phyloP scores from a whole-genome alignment of 2,888 invertebrate genomes.

The Hypomecis punctinalis region DNA sequence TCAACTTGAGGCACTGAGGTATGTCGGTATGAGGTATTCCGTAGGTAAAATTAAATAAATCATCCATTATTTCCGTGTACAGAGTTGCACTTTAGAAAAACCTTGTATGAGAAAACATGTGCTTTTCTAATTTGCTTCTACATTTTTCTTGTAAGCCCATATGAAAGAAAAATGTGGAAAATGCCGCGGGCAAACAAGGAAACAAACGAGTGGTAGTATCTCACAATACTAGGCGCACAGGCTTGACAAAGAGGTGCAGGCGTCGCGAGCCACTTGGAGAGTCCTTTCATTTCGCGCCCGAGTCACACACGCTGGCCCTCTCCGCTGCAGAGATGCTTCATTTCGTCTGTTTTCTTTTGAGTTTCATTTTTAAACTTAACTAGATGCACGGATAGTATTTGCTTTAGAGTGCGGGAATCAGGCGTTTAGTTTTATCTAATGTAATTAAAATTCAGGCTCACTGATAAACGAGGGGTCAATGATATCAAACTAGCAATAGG shows the following conservation, averaged over 20 bases:
- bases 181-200: constrained; percentile 53
- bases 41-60: no score
- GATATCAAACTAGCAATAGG: no score
- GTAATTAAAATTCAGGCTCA: no score
- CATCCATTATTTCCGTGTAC: no score
- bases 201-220: constrained; percentile 49
- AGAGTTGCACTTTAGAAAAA: no score
- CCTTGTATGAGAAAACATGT: no score
- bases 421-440: no score
- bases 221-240: constrained; percentile 60
- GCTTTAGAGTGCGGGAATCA: no score
- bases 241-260: constrained; percentile 64
- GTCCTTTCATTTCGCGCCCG: constrained; percentile 64
- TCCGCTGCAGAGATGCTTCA: constrained; percentile 13
- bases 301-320: constrained; percentile 41
- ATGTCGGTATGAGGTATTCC: no score
- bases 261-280: constrained; percentile 57
- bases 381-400: no score
- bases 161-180: constrained; percentile 28
- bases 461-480: no score
- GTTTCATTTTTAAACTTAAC: not conserved
- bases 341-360: constrained; percentile 15
- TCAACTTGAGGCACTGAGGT: no score
- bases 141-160: not conserved
- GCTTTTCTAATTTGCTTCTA: not conserved